Conservation (phyloP, 2,113 vertebrate species). For the Tringa solitaria region DNA sequence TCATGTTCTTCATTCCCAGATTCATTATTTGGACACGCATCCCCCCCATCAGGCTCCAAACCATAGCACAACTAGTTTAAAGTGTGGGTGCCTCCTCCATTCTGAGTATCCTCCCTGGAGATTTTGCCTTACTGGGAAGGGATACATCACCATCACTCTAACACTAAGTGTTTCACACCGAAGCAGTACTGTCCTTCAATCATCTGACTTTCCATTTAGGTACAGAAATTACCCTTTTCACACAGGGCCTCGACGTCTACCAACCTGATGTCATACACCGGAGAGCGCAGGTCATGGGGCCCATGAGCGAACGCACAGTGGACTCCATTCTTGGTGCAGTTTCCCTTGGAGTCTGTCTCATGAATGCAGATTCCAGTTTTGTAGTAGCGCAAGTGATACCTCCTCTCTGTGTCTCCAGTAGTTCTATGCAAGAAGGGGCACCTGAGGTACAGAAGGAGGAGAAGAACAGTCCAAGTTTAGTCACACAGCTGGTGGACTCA, state of each 20-base stretch:
- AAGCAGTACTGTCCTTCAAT: neutral
- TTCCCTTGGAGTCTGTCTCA: slow-evolving; percentile 94
- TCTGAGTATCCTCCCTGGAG: neutral
- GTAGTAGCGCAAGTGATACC: slow-evolving; percentile 96
- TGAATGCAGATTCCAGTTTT: slow-evolving; percentile 98
- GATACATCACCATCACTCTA: neutral
- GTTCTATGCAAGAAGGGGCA: slow-evolving; percentile 95
- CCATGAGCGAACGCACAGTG: slow-evolving; percentile 97
- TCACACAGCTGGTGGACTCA: neutral
- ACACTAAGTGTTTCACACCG: neutral
- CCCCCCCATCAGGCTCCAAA: neutral
- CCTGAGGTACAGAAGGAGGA: slow-evolving; percentile 61
- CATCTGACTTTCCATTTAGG: neutral
- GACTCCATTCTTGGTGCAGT: slow-evolving; percentile 96
- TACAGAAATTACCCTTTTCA: neutral
- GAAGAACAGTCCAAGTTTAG: neutral
- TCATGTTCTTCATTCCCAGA: neutral
- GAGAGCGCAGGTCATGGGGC: slow-evolving; percentile 94
- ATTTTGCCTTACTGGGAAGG: neutral
- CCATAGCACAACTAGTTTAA: neutral
- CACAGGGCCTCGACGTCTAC: neutral
- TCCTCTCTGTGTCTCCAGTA: slow-evolving; percentile 94
- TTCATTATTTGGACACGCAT: neutral
- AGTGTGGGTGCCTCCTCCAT: neutral
- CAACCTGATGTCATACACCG: slow-evolving; percentile 95